Conservation (phyloP, 2,113 vertebrate genomes). For the Circaetus cinerascens region DNA sequence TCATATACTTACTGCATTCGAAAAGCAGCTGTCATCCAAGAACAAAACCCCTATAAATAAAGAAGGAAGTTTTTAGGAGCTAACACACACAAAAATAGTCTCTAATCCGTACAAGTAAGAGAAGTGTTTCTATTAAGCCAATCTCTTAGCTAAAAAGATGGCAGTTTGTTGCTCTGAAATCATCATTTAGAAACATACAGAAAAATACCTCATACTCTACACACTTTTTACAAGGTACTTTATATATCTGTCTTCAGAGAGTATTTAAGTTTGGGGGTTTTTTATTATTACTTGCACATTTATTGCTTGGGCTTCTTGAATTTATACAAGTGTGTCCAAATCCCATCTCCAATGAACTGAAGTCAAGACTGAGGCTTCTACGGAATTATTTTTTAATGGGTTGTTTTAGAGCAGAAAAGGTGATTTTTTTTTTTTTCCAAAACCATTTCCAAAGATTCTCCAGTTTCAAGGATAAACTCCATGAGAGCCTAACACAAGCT, state of each 20-base stretch:
- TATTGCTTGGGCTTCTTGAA: not conserved
- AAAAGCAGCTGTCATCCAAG: slow-evolving; percentile 87
- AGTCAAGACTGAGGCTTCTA: not conserved
- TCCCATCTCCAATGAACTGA: not conserved
- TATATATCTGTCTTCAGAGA: not conserved
- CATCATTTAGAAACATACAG: not conserved
- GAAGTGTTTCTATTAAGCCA: not conserved
- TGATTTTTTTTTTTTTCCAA: not conserved
- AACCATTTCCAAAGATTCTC: not conserved
- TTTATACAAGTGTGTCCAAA: not conserved
- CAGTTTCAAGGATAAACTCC: not conserved
- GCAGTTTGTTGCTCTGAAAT: not conserved
- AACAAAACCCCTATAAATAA: slow-evolving; percentile 82
- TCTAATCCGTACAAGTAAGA: not conserved
- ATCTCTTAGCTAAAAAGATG: not conserved
- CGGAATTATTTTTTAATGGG: not conserved
- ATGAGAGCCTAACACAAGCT: not conserved
- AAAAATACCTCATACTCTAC: not conserved
- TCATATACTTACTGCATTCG: slow-evolving; percentile 87
- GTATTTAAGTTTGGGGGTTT: not conserved
- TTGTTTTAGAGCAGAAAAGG: not conserved
- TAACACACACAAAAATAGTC: not conserved
- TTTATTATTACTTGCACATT: not conserved
- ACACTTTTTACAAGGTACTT: not conserved
- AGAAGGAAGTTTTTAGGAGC: not conserved